phyloP scores from a whole-genome alignment of 2,797 vertebrate species.

The Euthynnus affinis region DNA sequence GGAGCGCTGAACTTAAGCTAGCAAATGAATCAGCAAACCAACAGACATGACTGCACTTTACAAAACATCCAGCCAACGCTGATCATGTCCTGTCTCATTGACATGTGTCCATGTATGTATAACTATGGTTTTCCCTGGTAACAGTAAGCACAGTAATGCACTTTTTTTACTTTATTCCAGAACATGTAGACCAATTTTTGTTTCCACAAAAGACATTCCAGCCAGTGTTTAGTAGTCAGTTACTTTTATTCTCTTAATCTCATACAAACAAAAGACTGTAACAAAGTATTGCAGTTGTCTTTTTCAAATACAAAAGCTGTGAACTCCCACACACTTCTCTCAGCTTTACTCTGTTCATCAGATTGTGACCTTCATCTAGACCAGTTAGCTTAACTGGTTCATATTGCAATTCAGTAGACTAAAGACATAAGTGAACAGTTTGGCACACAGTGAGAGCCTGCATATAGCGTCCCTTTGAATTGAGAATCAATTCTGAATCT shows the following conservation, averaged over 20 bases:
- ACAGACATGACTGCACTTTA: too few relatives aligned
- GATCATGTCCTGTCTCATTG: neutral
- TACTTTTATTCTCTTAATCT: neutral
- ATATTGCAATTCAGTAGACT: neutral
- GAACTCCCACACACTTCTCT: neutral
- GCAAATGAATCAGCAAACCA: neutral
- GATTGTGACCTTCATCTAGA: constrained; percentile 18
- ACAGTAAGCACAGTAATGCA: neutral
- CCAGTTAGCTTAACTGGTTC: neutral
- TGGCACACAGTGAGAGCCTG: neutral
- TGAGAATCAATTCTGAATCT: neutral
- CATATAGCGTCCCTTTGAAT: neutral
- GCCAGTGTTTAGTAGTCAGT: neutral
- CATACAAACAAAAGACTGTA: neutral
- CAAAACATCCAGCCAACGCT: neutral
- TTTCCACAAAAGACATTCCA: neutral
- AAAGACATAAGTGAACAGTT: constrained; percentile 1
- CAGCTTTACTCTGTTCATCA: neutral
- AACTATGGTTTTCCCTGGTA: neutral
- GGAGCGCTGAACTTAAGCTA: neutral
- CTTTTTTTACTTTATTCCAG: neutral
- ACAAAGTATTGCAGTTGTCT: neutral
- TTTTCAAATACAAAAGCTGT: neutral
- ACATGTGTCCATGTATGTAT: neutral
- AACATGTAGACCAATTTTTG: neutral